Evolutionary conservation across 2,888 invertebrate species (phyloP).

Genomic region (Cotesia congregata): DNA sequence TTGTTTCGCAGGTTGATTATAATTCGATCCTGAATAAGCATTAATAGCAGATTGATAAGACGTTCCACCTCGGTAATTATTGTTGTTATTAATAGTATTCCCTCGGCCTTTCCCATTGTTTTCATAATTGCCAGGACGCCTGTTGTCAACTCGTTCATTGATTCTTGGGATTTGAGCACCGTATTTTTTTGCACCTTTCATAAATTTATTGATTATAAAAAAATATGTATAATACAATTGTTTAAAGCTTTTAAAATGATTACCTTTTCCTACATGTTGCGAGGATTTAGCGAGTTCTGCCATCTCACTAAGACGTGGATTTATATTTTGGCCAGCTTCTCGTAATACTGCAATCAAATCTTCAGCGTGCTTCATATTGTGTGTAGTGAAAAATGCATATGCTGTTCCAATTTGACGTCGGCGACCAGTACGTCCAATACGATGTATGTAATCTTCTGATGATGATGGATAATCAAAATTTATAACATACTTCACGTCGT

Average conservation of each 20-base stretch:
- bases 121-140: slow-evolving; percentile 42
- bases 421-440: slow-evolving; percentile 94
- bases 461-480: slow-evolving; percentile 97
- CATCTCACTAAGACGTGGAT: slow-evolving; percentile 87
- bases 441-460: slow-evolving; percentile 95
- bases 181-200: slow-evolving; percentile 56
- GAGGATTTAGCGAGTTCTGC: slow-evolving; percentile 69
- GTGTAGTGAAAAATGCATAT: slow-evolving; percentile 93
- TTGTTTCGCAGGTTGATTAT: slow-evolving; percentile 55
- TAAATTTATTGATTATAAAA: not conserved
- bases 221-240: not conserved
- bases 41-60: slow-evolving; percentile 55
- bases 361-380: slow-evolving; percentile 88
- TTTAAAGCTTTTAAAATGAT: slow-evolving; percentile 4
- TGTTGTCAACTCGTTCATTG: slow-evolving; percentile 41
- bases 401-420: slow-evolving; percentile 90
- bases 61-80: slow-evolving; percentile 50
- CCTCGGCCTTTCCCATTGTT: slow-evolving; percentile 45
- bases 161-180: slow-evolving; percentile 45
- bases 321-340: slow-evolving; percentile 90
- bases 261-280: slow-evolving; percentile 60
- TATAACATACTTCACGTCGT: slow-evolving; percentile 95
- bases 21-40: slow-evolving; percentile 56
- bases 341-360: slow-evolving; percentile 89
- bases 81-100: slow-evolving; percentile 46